These are phyloP conservation scores for Agapornis canus DNA, from an alignment of 2,797 vertebrate species.

Conservation along the genomic window DNA sequence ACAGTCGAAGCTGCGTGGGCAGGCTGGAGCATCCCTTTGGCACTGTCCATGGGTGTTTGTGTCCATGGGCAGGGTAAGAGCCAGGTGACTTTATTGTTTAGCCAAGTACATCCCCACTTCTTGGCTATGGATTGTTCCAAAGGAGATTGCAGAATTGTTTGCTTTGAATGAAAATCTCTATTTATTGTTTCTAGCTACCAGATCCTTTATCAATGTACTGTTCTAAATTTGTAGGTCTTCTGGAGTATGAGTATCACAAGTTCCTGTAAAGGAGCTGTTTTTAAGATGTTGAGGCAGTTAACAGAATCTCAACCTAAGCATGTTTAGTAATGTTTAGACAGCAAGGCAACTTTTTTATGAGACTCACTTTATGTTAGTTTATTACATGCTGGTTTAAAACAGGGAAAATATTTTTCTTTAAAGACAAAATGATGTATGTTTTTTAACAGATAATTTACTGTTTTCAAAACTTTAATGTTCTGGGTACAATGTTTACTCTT, in stretches of 20 bases:
- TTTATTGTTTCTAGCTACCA: constrained; percentile 40
- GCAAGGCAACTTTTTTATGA: constrained; percentile 71
- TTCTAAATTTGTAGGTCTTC: constrained; percentile 54
- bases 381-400: constrained; percentile 74
- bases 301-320: constrained; percentile 66
- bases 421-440: constrained; percentile 65
- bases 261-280: constrained; percentile 58
- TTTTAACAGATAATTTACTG: constrained; percentile 66
- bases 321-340: constrained; percentile 64
- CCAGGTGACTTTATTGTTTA: neutral
- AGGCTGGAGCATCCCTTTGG: neutral
- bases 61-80: neutral
- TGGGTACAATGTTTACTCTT: constrained; percentile 54
- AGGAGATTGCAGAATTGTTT: neutral
- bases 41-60: rapidly evolving
- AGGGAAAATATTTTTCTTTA: constrained; percentile 75
- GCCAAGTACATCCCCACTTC: neutral
- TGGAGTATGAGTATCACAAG: constrained; percentile 55
- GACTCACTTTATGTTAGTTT: constrained; percentile 71
- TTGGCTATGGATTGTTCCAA: neutral
- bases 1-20: rapidly evolving
- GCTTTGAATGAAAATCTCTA: constrained; percentile 17
- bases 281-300: constrained; percentile 68
- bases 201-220: constrained; percentile 62
- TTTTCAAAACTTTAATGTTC: constrained; percentile 54